phyloP scores from a whole-genome alignment of 2,113 vertebrate genomes.

The Myrmecobius fasciatus region DNA sequence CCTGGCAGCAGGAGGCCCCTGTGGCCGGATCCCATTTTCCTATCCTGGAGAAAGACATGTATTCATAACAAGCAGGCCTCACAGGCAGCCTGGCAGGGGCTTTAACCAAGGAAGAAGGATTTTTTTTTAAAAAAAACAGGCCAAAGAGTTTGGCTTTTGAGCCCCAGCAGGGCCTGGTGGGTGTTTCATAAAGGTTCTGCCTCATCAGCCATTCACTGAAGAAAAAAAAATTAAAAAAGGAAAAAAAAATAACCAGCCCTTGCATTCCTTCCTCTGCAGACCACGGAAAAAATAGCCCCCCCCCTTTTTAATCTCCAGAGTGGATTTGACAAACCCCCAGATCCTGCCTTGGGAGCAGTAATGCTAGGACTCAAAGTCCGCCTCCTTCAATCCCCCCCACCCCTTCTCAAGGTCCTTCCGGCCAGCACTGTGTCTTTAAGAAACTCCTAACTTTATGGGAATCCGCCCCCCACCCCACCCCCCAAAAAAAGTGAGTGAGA shows the following conservation, averaged over 20 bases:
- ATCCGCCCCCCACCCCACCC: neutral
- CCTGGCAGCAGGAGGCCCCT: neutral
- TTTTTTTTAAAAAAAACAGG: slow-evolving; percentile 23
- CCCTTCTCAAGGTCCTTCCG: slow-evolving; percentile 54
- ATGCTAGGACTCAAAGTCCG: neutral
- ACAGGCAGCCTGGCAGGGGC: slow-evolving; percentile 32
- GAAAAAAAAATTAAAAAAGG: slow-evolving; percentile 16
- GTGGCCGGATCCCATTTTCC: neutral
- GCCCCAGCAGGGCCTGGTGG: neutral
- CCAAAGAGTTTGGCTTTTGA: slow-evolving; percentile 24
- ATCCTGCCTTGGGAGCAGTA: neutral
- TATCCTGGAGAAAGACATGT: neutral
- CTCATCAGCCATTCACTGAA: slow-evolving; percentile 46
- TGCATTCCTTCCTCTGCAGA: neutral
- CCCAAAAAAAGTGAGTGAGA: slow-evolving; percentile 42
- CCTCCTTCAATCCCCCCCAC: slow-evolving; percentile 17
- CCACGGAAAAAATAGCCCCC: neutral
- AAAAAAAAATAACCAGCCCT: slow-evolving; percentile 28
- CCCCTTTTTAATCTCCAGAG: neutral
- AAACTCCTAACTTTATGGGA: slow-evolving; percentile 52
- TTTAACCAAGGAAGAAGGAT: neutral
- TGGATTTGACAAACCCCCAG: neutral
- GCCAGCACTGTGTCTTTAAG: slow-evolving; percentile 77
- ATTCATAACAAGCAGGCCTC: neutral
- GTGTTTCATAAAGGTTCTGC: neutral